Evolutionary conservation across 2,113 vertebrate genomes (phyloP).

Genomic region (Lates calcarifer): DNA sequence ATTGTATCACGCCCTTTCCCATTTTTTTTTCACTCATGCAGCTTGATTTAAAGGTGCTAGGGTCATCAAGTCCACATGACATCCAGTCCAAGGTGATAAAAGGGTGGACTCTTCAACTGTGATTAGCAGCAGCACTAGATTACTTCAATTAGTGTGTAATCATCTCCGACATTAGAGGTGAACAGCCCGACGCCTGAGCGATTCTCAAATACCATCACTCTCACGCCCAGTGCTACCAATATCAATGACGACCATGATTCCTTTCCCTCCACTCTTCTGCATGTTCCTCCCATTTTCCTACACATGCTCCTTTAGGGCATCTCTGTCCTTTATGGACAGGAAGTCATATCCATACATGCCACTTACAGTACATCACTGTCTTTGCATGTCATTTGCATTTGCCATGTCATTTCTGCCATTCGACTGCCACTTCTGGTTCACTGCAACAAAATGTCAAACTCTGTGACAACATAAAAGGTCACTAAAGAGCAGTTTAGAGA

Average conservation of each 20-base stretch:
- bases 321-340: conserved; percentile 70
- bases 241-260: conserved; percentile 53
- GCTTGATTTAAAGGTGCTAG: conserved; percentile 69
- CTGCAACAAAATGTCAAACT: conserved; percentile 76
- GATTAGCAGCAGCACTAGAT: conserved; percentile 74
- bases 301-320: conserved; percentile 65
- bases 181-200: conserved; percentile 72
- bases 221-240: conserved; percentile 45
- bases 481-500: conserved; percentile 63
- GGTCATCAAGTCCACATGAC: conserved; percentile 54
- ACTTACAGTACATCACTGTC: conserved; percentile 74
- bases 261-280: conserved; percentile 9
- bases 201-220: conserved; percentile 77
- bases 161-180: conserved; percentile 80
- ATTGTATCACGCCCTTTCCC: conserved; percentile 34
- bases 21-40: conserved; percentile 27
- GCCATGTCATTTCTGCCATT: conserved; percentile 69
- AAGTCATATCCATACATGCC: conserved; percentile 68
- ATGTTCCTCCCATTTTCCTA: neutral
- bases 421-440: conserved; percentile 74
- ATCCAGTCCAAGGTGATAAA: conserved; percentile 59
- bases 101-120: conserved; percentile 60
- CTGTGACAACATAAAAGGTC: conserved; percentile 78
- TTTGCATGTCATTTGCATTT: conserved; percentile 67
- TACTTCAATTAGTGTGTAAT: conserved; percentile 79